A percentile compares a stretch with the other conserved stretches of the same genome.
Evolutionary conservation across 2,113 vertebrate species (phyloP).

Genomic region (Rhombomys opimus): DNA sequence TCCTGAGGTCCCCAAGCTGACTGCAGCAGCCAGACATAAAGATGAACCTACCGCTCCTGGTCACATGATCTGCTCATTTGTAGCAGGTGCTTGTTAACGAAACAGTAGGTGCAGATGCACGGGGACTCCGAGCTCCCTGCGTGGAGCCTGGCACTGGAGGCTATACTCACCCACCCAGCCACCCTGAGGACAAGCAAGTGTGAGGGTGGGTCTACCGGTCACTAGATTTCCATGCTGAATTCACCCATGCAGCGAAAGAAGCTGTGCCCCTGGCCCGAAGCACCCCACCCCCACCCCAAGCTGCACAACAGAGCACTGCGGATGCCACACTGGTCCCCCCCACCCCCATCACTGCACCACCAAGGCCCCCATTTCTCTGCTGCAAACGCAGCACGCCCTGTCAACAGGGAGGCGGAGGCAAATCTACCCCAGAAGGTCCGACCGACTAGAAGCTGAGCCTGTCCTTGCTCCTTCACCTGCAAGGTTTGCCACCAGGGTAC

Average conservation of each 20-base stretch:
- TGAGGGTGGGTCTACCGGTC: not conserved
- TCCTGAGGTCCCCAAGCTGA: not conserved
- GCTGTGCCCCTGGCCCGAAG: not conserved
- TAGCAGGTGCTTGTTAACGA: not conserved
- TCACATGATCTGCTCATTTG: slow-evolving; percentile 4
- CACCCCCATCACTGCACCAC: not conserved
- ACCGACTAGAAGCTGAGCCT: not conserved
- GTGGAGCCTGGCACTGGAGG: not conserved
- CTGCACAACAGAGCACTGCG: not conserved
- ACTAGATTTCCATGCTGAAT: not conserved
- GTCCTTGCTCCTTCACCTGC: not conserved
- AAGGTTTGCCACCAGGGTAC: not conserved
- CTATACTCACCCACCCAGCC: not conserved
- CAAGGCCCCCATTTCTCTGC: not conserved
- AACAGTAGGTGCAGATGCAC: not conserved
- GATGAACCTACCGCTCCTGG: not conserved
- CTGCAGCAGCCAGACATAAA: slow-evolving; percentile 8
- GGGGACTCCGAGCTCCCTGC: not conserved
- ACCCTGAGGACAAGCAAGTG: not conserved
- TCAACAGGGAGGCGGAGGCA: not conserved
- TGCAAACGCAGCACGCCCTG: not conserved
- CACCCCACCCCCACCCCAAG: not conserved
- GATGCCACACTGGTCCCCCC: not conserved
- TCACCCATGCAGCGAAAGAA: not conserved
- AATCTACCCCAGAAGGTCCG: not conserved